Conservation (phyloP, 2,797 vertebrate genomes). For the Typhlichthys eigenmanni region DNA sequence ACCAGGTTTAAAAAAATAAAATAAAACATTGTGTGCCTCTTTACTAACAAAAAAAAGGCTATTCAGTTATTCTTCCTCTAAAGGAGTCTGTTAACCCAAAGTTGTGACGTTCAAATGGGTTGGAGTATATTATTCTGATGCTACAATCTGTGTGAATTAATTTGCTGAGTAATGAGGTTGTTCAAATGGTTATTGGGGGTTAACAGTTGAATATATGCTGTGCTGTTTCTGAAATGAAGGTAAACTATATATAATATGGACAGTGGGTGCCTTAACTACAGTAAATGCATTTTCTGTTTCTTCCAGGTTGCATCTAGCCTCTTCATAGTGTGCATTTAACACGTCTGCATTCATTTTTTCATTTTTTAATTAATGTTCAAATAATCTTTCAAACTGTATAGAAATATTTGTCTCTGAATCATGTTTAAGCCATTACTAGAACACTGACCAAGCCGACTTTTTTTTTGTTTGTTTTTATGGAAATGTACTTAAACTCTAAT, state of each 20-base stretch:
- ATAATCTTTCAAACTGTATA: constrained; percentile 16
- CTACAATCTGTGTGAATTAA: neutral
- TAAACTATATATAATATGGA: constrained; percentile 12
- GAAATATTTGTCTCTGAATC: too few relatives aligned
- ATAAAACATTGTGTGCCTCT: neutral
- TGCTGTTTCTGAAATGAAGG: constrained; percentile 18
- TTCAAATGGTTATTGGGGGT: neutral
- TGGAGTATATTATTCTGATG: constrained; percentile 2
- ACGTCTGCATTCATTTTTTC: neutral
- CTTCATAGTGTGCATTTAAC: neutral
- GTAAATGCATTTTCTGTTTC: constrained; percentile 25
- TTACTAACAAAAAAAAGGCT: too few relatives aligned
- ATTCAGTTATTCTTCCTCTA: neutral
- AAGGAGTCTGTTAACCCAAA: neutral
- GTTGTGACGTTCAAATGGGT: neutral
- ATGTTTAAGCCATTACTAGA: constrained; percentile 34
- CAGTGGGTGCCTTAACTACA: constrained; percentile 55
- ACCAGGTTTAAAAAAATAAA: neutral
- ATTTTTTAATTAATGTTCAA: constrained; percentile 9
- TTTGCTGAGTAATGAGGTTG: neutral
- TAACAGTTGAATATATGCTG: neutral
- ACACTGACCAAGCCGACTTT: constrained; percentile 39
- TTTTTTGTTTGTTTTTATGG: constrained; percentile 36
- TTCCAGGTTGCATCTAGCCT: constrained; percentile 22
- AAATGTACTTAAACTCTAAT: constrained; percentile 60